Percentiles rank a stretch among this genome's conserved stretches.
phyloP scores from a whole-genome alignment of 2,113 vertebrate species.

The Pelecanoides urinatrix region DNA sequence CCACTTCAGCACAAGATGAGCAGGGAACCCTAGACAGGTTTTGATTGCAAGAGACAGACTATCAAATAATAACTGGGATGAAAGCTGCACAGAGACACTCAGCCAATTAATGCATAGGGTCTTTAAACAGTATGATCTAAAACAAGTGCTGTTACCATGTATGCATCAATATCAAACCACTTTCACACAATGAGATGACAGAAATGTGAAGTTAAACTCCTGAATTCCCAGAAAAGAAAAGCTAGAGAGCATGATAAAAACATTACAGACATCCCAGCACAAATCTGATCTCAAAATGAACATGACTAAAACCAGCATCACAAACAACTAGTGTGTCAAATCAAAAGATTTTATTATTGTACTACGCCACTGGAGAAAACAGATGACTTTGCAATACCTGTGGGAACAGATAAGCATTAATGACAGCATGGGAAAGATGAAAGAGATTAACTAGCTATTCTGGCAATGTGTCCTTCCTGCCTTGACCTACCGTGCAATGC shows the following conservation, averaged over 20 bases:
- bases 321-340: not conserved
- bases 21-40: not conserved
- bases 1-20: not conserved
- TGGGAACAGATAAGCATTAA: slow-evolving; percentile 57
- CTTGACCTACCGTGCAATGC: slow-evolving; percentile 26
- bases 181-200: not conserved
- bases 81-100: not conserved
- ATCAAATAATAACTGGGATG: not conserved
- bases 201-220: not conserved
- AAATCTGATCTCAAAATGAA: not conserved
- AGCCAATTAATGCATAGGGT: not conserved
- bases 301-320: not conserved
- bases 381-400: slow-evolving; percentile 27
- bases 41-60: not conserved
- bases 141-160: not conserved
- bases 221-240: not conserved
- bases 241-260: not conserved
- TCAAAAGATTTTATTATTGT: not conserved
- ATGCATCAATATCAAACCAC: not conserved
- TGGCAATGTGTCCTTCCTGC: slow-evolving; percentile 39
- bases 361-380: not conserved
- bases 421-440: slow-evolving; percentile 50
- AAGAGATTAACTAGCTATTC: slow-evolving; percentile 41
- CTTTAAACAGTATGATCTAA: not conserved
- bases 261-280: not conserved